Evolutionary conservation across 2,113 vertebrate species (phyloP).

Genomic region (Pogonocichla stellata): DNA sequence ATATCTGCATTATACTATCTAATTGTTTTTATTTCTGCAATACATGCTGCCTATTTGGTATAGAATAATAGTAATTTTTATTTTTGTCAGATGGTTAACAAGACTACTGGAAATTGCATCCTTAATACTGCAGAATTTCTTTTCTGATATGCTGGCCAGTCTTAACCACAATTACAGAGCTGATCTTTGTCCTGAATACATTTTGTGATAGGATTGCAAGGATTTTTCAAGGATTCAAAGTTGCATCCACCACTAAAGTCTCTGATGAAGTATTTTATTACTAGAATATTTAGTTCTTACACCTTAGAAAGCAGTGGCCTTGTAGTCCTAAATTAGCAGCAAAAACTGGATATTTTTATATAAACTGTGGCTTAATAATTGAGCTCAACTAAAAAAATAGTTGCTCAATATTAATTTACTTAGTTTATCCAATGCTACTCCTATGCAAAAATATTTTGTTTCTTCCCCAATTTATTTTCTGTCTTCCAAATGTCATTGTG

Average conservation of each 20-base stretch:
- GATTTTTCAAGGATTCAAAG: not conserved
- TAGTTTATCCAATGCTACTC: not conserved
- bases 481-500: not conserved
- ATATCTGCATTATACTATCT: not conserved
- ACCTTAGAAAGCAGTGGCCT: not conserved
- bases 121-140: not conserved
- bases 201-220: not conserved
- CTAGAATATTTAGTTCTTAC: not conserved
- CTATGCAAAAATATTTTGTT: not conserved
- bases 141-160: not conserved
- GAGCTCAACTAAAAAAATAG: not conserved
- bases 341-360: not conserved
- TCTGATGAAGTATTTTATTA: not conserved
- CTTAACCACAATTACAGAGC: not conserved
- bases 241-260: not conserved
- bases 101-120: not conserved
- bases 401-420: not conserved
- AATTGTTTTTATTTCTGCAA: not conserved
- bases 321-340: not conserved
- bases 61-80: not conserved
- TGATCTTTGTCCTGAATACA: not conserved
- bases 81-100: not conserved
- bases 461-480: not conserved
- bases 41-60: not conserved
- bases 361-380: not conserved